phyloP scores from a whole-genome alignment of 2,888 invertebrate species.

The Mythimna loreyi region DNA sequence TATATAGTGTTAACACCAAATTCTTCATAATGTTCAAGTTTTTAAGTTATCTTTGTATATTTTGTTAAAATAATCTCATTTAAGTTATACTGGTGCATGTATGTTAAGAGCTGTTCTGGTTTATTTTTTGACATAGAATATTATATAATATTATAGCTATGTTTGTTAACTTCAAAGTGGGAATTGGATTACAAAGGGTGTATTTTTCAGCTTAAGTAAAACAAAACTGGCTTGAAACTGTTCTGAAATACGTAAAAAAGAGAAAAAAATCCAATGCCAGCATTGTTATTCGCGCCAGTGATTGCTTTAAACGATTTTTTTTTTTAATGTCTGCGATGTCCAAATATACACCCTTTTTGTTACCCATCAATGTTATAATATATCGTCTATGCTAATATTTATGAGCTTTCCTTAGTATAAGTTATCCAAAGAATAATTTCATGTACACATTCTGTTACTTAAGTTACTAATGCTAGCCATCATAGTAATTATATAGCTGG shows the following conservation, averaged over 20 bases:
- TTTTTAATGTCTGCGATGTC: neutral
- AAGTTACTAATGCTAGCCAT: conserved; percentile 50
- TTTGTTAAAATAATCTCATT: conserved; percentile 63
- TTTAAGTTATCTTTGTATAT: conserved; percentile 70
- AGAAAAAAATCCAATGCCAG: neutral
- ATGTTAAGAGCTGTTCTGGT: conserved; percentile 38
- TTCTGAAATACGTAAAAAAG: neutral
- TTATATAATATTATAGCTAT: conserved; percentile 1
- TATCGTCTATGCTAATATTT: conserved; percentile 29
- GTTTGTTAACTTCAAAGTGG: conserved; percentile 16
- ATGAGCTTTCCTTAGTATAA: conserved; percentile 40
- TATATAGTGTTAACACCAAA: conserved; percentile 68
- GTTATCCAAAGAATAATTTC: conserved; percentile 65
- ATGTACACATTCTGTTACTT: conserved; percentile 51
- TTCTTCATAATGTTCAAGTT: conserved; percentile 49
- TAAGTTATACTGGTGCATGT: conserved; percentile 56
- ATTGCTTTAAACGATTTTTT: neutral
- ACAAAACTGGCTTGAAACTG: neutral
- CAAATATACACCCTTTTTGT: conserved; percentile 9
- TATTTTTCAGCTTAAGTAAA: conserved; percentile 6
- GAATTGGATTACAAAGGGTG: conserved; percentile 9
- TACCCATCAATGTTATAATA: neutral
- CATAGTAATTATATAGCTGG: conserved; percentile 47
- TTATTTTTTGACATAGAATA: conserved; percentile 25
- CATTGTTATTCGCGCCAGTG: neutral